Evolutionary conservation across 2,113 vertebrate genomes (phyloP).

Genomic region (Megaceryle torquata): DNA sequence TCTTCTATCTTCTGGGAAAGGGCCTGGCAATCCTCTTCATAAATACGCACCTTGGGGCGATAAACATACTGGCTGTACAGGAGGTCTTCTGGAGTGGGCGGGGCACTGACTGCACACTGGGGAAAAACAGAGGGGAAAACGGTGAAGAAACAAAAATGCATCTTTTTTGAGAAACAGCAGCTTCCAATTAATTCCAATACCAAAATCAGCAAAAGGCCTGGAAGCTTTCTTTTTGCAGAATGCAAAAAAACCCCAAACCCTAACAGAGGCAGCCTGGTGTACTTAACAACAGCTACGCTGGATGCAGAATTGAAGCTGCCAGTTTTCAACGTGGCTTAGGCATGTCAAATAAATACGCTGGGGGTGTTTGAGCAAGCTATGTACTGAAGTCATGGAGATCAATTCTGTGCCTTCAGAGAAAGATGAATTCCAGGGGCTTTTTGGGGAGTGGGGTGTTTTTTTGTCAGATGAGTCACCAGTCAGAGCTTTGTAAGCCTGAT

Average conservation of each 20-base stretch:
- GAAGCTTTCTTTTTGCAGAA: not conserved
- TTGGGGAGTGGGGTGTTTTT: not conserved
- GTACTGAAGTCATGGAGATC: not conserved
- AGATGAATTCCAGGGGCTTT: not conserved
- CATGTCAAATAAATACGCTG: not conserved
- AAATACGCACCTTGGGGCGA: constrained; percentile 83
- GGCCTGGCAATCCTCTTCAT: constrained; percentile 79
- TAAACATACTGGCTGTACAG: constrained; percentile 81
- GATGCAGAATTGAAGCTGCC: not conserved
- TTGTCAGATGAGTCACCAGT: not conserved
- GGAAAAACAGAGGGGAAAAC: not conserved
- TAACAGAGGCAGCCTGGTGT: too few relatives aligned
- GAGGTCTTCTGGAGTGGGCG: constrained; percentile 72
- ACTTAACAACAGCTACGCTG: too few relatives aligned
- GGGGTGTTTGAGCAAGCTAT: not conserved
- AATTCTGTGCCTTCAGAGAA: not conserved
- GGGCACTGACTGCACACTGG: constrained; percentile 71
- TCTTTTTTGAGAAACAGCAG: not conserved
- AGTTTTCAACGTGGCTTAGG: not conserved
- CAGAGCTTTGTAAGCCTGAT: not conserved
- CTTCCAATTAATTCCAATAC: not conserved
- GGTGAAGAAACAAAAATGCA: not conserved
- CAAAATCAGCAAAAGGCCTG: not conserved
- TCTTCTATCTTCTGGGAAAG: constrained; percentile 79
- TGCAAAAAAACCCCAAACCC: not conserved